Conservation (phyloP, 2,113 vertebrate genomes). For the Tragelaphus strepsiceros region DNA sequence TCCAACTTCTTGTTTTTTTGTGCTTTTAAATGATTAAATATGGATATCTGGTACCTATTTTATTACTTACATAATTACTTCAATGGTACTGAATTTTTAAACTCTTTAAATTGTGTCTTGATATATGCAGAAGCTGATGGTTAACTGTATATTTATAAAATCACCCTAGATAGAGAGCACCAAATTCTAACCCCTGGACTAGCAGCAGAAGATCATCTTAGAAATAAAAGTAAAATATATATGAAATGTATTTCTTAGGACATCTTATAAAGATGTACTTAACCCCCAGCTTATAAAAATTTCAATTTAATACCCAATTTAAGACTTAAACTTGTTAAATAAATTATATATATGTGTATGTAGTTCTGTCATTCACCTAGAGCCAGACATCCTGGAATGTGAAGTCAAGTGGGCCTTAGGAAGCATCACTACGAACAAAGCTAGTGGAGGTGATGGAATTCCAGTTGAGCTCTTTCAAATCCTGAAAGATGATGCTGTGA, state of each 20-base stretch:
- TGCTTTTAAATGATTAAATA: constrained; percentile 42
- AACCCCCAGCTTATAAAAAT: constrained; percentile 13
- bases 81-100: not conserved
- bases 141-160: not conserved
- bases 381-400: no score
- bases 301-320: not conserved
- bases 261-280: not conserved
- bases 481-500: no score
- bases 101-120: constrained; percentile 33
- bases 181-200: not conserved
- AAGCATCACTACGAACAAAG: no score
- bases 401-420: no score
- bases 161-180: not conserved
- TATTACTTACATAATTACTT: constrained; percentile 8
- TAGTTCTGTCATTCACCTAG: not conserved
- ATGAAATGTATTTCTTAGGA: not conserved
- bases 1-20: not conserved
- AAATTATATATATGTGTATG: not conserved
- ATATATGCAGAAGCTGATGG: not conserved
- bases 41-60: not conserved
- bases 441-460: no score
- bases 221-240: not conserved
- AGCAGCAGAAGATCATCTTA: not conserved
- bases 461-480: no score
- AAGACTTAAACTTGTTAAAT: not conserved